Conservation (phyloP, 1,140 invertebrate species). For the Chlorops oryzae region DNA sequence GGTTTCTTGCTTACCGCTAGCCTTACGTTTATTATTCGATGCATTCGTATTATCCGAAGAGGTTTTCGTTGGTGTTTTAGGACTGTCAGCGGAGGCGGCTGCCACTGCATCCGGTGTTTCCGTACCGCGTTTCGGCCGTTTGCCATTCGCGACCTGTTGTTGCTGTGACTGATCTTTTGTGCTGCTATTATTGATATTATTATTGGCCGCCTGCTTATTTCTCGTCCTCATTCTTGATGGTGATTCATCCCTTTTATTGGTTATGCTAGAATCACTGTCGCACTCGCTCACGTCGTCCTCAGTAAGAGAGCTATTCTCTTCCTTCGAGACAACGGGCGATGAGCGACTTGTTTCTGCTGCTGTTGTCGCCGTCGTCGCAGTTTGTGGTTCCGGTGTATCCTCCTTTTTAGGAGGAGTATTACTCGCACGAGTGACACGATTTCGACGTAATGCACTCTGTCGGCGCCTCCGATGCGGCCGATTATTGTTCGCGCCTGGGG, state of each 20-base stretch:
- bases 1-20: constrained; percentile 59
- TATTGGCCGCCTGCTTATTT: constrained; percentile 59
- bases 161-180: constrained; percentile 37
- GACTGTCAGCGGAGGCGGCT: constrained; percentile 40
- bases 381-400: constrained; percentile 47
- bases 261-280: constrained; percentile 82
- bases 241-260: constrained; percentile 62
- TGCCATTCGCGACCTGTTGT: constrained; percentile 60
- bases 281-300: constrained; percentile 90
- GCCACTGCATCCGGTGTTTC: constrained; percentile 59
- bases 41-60: constrained; percentile 19
- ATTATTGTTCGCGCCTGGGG: constrained; percentile 94
- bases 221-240: constrained; percentile 82
- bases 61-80: constrained; percentile 53
- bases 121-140: constrained; percentile 63
- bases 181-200: constrained; percentile 19
- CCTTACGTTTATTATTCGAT: constrained; percentile 58
- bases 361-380: constrained; percentile 46
- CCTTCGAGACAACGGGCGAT: constrained; percentile 55
- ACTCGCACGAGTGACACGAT: constrained; percentile 70
- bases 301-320: constrained; percentile 83
- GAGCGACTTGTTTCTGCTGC: constrained; percentile 46
- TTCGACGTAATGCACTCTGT: constrained; percentile 81
- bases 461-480: constrained; percentile 82
- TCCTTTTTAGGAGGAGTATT: constrained; percentile 50